Evolutionary conservation across 2,888 invertebrate species (phyloP).

Genomic region (Poecilus cupreus): DNA sequence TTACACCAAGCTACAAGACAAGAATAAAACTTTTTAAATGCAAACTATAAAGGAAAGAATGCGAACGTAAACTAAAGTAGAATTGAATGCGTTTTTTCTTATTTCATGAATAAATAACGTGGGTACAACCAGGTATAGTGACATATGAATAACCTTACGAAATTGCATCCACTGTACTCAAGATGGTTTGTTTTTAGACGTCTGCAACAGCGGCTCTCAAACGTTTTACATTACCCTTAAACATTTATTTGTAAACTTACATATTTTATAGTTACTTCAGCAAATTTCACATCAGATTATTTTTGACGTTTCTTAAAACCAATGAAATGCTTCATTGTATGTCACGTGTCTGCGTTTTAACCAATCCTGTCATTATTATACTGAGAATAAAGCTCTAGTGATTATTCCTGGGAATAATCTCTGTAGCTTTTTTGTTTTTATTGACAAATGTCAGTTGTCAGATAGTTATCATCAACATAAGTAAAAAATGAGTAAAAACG

Average conservation of each 20-base stretch:
- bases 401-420: too few species aligned
- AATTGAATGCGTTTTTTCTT: constrained; percentile 18
- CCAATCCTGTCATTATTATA: too few species aligned
- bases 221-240: not conserved
- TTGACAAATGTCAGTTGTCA: too few species aligned
- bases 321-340: too few species aligned
- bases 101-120: constrained; percentile 17
- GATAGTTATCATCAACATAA: too few species aligned
- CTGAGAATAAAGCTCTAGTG: too few species aligned
- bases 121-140: not conserved
- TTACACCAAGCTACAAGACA: constrained; percentile 1
- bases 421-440: too few species aligned
- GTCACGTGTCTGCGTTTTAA: too few species aligned
- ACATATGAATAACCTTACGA: constrained; percentile 9
- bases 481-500: too few species aligned
- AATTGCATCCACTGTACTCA: not conserved
- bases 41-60: constrained; percentile 31
- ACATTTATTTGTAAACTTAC: too few species aligned
- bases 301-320: too few species aligned
- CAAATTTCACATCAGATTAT: too few species aligned
- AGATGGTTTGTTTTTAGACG: not conserved
- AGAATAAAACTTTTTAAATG: constrained; percentile 30
- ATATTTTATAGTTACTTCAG: not conserved
- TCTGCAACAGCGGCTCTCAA: not conserved
- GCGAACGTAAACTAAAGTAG: constrained; percentile 16